Evolutionary conservation across 2,797 vertebrate species (phyloP).

Genomic region (Rhabdophis nuchalis): DNA sequence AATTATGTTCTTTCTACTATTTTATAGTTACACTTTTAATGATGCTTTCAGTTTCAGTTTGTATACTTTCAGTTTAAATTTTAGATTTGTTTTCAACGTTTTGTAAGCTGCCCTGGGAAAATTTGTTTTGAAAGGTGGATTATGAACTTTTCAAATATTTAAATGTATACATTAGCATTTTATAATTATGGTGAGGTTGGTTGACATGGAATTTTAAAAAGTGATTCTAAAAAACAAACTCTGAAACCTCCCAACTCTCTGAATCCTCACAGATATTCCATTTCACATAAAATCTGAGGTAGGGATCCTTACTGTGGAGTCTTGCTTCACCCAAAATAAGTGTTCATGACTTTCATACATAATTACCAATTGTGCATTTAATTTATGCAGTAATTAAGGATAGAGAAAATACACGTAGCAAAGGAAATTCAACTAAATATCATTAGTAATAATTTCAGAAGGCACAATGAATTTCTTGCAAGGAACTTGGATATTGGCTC

Average conservation of each 20-base stretch:
- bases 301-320: not conserved
- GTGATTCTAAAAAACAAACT: not conserved
- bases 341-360: not conserved
- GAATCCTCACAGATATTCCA: not conserved
- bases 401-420: slow-evolving; percentile 48
- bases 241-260: not conserved
- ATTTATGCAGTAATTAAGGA: slow-evolving; percentile 45
- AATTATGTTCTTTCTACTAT: not conserved
- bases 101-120: not conserved
- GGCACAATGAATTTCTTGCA: not conserved
- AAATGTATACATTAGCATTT: not conserved
- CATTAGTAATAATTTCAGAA: slow-evolving; percentile 28
- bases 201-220: not conserved
- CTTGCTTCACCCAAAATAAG: not conserved
- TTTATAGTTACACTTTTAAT: not conserved
- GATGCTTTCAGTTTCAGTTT: not conserved
- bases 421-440: slow-evolving; percentile 44
- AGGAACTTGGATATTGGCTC: not conserved
- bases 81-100: not conserved
- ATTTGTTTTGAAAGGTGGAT: not conserved
- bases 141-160: not conserved
- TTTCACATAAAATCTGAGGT: not conserved
- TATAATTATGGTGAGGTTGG: not conserved
- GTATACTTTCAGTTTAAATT: not conserved
- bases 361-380: not conserved